Base-by-base conservation (phyloP, 2,797 vertebrate genomes). In the Buphagus erythrorhynchus region DNA sequence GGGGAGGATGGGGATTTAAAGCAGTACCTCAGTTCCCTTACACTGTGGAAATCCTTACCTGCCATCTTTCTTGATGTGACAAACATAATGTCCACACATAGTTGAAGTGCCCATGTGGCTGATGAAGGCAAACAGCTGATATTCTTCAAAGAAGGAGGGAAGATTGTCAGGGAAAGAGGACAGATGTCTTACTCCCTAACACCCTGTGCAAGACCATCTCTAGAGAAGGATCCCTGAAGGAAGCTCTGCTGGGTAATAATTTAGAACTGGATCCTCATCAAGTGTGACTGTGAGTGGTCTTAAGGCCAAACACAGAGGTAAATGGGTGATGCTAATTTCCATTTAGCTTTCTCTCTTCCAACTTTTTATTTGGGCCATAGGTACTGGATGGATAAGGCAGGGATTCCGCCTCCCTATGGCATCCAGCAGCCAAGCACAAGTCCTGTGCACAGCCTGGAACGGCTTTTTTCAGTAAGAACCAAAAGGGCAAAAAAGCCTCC, bases 31-130 rank as follows among this genome's bases (percentile, higher is more conserved):
- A 7, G 48, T 15, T 26, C 15, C 49, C 36, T 81, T 29, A 35
- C 3, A 1, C 35, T 7, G 3, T 62, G 51, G 43, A 55, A 87
- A 93, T 7, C 29, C 74, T 98, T 96, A 99, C 99, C 99, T 99
- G 96, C 99, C 99, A 73, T 99, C 99, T 97, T 99, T 99, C 98
- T 99, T 99, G 98, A 99, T 99, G 98, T 99, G 99, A 97, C 99
- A 99, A 96, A 99, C 99, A 1, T 99, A 99, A 98, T 99, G 99
- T 85, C 99, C 99, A 42, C 99, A 99, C 99, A 99, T 99, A 59
- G 99, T 99, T 14, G 99, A 99, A 25, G 99, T 99, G 94, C 99
- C 99, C 99, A 99, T 99, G 98, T 99, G 99, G 97, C 99, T 99
- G 98, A 99, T 98, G 98, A 99, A 99, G 33, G 99, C 99, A 98